Percentiles rank a stretch among this genome's conserved stretches.
Evolutionary conservation across 2,888 invertebrate genomes (phyloP).

Genomic region (Argyra leucocephala): DNA sequence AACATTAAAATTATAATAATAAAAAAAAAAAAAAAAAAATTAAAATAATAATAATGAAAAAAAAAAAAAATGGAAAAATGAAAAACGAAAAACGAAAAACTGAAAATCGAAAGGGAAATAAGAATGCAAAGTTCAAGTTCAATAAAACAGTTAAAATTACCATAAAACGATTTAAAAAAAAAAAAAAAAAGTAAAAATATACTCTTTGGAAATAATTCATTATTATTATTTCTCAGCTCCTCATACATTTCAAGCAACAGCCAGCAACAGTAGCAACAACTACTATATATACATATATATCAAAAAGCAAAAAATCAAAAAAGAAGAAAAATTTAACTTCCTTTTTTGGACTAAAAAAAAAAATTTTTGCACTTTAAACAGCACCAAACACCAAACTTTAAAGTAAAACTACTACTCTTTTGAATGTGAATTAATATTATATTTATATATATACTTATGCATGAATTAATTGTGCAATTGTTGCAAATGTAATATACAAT

Average conservation of each 20-base stretch:
- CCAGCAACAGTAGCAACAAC: too few species aligned
- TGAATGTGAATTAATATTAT: too few species aligned
- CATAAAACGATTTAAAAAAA: neutral
- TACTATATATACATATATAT: neutral
- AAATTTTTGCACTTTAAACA: neutral
- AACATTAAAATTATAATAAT: neutral
- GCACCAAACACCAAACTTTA: neutral
- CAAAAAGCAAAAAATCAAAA: neutral
- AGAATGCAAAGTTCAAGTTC: constrained; percentile 11
- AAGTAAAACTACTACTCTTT: too few species aligned
- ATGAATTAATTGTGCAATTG: too few species aligned
- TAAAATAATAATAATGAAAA: neutral
- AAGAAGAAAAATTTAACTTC: neutral
- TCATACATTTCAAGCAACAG: too few species aligned
- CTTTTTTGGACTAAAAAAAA: neutral
- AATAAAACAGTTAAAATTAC: constrained; percentile 11
- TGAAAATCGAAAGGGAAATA: neutral
- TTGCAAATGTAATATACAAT: too few species aligned
- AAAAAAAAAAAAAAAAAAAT: neutral
- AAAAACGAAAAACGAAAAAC: neutral
- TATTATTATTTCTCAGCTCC: too few species aligned
- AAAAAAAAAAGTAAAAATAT: too few species aligned
- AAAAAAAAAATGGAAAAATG: neutral
- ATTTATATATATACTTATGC: too few species aligned
- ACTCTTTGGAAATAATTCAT: too few species aligned